Conservation (phyloP, 1,140 invertebrate species). For the Lucilia cuprina region DNA sequence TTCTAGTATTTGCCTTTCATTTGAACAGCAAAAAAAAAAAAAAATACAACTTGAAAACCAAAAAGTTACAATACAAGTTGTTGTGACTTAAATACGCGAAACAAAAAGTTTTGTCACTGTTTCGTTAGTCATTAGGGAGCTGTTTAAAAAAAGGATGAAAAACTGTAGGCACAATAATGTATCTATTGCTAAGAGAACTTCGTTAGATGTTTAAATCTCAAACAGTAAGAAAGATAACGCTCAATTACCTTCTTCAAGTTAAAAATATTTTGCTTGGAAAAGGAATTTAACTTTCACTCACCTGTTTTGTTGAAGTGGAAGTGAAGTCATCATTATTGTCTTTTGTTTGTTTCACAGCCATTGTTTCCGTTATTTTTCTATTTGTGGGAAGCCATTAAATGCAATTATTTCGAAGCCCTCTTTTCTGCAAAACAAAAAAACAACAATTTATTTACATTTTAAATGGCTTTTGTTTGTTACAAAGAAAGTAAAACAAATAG, state of each 20-base stretch:
- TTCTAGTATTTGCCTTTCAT: neutral
- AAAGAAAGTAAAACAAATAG: neutral
- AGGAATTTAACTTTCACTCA: neutral
- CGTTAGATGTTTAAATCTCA: no score
- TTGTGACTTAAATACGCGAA: neutral
- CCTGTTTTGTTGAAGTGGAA: neutral
- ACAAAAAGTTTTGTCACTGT: constrained; percentile 27
- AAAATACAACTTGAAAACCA: neutral
- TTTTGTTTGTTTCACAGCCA: neutral
- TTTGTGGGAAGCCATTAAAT: constrained; percentile 38
- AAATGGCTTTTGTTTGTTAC: constrained; percentile 36
- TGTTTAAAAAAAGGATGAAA: neutral
- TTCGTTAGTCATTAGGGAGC: neutral
- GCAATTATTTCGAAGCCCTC: constrained; percentile 23
- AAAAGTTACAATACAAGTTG: neutral
- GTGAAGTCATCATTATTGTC: neutral
- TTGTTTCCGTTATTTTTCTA: neutral
- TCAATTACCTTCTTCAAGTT: neutral
- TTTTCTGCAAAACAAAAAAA: neutral
- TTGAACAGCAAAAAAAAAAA: neutral
- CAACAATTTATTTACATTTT: constrained; percentile 35
- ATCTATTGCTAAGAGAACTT: neutral
- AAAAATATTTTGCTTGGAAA: neutral
- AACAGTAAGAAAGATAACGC: neutral
- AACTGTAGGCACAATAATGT: neutral